Evolutionary conservation across 2,888 invertebrate genomes (phyloP).

Genomic region (Leptura quadrifasciata): DNA sequence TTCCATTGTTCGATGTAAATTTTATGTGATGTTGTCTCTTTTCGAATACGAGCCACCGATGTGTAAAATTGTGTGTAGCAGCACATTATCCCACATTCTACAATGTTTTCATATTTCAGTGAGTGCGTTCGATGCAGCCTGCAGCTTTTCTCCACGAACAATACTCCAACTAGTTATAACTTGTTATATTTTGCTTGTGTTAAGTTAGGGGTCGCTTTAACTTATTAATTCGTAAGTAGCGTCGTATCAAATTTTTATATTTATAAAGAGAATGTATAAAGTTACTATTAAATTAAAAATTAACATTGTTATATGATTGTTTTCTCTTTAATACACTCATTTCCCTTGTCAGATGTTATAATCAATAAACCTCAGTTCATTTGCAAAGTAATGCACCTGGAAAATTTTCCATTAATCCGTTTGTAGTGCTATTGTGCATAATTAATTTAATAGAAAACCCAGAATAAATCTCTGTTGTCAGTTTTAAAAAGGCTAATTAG

Average conservation of each 20-base stretch:
- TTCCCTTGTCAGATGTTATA: slow-evolving; percentile 4
- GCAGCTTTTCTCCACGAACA: slow-evolving; percentile 18
- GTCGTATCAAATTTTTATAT: slow-evolving; percentile 42
- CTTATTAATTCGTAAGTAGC: slow-evolving; percentile 2
- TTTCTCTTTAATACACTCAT: slow-evolving; percentile 25
- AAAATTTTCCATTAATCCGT: background rate
- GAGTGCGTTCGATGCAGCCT: slow-evolving; percentile 54
- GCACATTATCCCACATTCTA: slow-evolving; percentile 13
- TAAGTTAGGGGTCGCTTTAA: slow-evolving; percentile 34
- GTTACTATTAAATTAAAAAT: slow-evolving; percentile 33
- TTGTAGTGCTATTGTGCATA: background rate
- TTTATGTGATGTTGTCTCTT: background rate
- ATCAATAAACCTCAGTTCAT: slow-evolving; percentile 38
- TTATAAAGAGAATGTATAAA: slow-evolving; percentile 36
- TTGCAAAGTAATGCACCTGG: slow-evolving; percentile 21
- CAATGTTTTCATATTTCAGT: slow-evolving; percentile 57
- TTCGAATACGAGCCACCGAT: background rate
- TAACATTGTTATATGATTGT: slow-evolving; percentile 25
- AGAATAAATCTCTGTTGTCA: background rate
- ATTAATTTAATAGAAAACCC: background rate
- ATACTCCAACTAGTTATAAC: slow-evolving; percentile 30
- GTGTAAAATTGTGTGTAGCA: slow-evolving; percentile 13
- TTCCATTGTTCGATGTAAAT: background rate
- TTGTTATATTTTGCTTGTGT: slow-evolving; percentile 29
- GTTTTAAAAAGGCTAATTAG: background rate